Evolutionary conservation across 2,888 invertebrate species (phyloP), one percentile per base, ranked within the genome.

Genomic region (Lepidocyrtoides sp.): DNA sequence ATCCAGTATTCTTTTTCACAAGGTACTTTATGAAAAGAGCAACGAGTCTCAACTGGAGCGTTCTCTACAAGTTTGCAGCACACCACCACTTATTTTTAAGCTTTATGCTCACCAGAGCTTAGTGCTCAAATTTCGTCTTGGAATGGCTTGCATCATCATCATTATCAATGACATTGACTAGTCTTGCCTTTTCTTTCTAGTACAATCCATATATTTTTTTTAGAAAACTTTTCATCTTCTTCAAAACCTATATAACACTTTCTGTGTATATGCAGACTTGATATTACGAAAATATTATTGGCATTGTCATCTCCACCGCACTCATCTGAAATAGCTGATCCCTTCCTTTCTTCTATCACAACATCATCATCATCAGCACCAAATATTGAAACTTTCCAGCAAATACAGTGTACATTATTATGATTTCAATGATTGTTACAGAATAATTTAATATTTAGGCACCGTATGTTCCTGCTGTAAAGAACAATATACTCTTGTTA

Each of bases 251-350:
- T n/a, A n/a, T n/a, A n/a, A n/a, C n/a, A n/a, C n/a, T n/a, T n/a
- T n/a, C n/a, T n/a, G n/a, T n/a, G n/a, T n/a, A n/a, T n/a, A n/a
- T n/a, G n/a, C n/a, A 48, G 29, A 72, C 54, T 23, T 12, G n/a
- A 60, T 72, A 10, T 72, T 57, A 29, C 54, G 54, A 54, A 32
- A 32, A 66, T 85, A 72, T 36, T 72, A 85, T 69, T 85, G 85
- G 54, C 85, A 72, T 85, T 85, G 85, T 72, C 85, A 85, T 85
- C 72, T n/a, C n/a, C n/a, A n/a, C n/a, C n/a, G n/a, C n/a, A n/a
- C n/a, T n/a, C n/a, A n/a, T n/a, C n/a, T n/a, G n/a, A n/a, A n/a
- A n/a, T n/a, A n/a, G n/a, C n/a, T n/a, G n/a, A n/a, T n/a, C n/a
- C n/a, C n/a, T n/a, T n/a, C n/a, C n/a, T n/a, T n/a, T n/a, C n/a